Base-by-base conservation (phyloP, 2,113 vertebrate genomes). In the Penelope pileata region DNA sequence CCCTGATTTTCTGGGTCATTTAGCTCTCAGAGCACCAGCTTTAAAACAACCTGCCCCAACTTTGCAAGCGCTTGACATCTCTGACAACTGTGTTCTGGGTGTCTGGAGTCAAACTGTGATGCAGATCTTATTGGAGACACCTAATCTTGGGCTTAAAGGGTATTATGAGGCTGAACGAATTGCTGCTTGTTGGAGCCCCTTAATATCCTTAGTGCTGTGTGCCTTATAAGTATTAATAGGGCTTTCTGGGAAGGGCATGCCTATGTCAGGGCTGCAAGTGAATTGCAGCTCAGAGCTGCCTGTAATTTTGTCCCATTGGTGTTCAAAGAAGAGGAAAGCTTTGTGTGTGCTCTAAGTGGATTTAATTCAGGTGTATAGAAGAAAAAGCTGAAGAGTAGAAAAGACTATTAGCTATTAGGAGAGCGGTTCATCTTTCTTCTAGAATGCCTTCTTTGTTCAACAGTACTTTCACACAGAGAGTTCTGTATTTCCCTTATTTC, bases 401-500 rank as follows among this genome's bases (percentile, higher is more conserved):
- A 94, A 90, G n/a, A 62, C 43, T 8, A 78, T 62, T 26, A 9
- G 9, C 42, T 79, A 76, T 81, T 62, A 91, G 56, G 48, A 72
- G 48, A 86, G 12, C 43, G 63, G 56, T 83, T 92, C 60, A 34
- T 81, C 40, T 90, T 90, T 64, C 58, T 94, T 38, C 64, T 77
- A 54, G 74, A 92, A 90, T 42, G 11, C 30, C 54, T 78, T 69
- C 43, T 83, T 93, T 90, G 73, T 88, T 92, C 78, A 83, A 64
- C 88, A 92, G 34, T 56, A 42, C 69, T 91, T 93, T 94, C 67
- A 79, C 54, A 82, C 27, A 50, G 56, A 72, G 36, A 21, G 13
- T 36, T 95, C 47, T 96, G 58, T 83, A 68, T 90, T 95, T 96
- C 69, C 45, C 19, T 94, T 83, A 68, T 90, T 95, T 96, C 69